phyloP scores from a whole-genome alignment of 2,113 vertebrate species.

The Elachura formosa region DNA sequence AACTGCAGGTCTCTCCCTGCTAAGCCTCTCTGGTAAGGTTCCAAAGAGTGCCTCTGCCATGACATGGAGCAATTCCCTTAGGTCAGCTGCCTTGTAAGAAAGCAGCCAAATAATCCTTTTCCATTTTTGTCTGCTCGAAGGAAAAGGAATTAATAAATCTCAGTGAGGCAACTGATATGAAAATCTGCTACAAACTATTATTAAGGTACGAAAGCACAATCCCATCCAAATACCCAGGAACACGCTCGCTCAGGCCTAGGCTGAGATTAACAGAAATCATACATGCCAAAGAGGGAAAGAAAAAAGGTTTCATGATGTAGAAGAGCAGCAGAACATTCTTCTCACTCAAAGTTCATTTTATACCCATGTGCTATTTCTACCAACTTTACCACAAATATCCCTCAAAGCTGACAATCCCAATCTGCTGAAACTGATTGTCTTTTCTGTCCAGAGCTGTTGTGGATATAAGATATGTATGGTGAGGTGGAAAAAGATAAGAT shows the following conservation, averaged over 20 bases:
- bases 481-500: neutral
- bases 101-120: neutral
- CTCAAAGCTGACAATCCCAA: neutral
- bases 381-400: neutral
- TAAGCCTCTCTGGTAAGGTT: neutral
- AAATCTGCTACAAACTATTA: neutral
- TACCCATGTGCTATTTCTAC: neutral
- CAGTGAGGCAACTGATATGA: neutral
- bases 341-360: neutral
- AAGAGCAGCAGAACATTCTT: neutral
- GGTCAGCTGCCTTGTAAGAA: neutral
- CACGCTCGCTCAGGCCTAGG: neutral
- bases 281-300: neutral
- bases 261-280: neutral
- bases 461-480: neutral
- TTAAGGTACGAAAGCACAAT: neutral
- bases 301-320: neutral
- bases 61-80: neutral
- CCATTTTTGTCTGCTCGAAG: neutral
- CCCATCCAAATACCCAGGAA: neutral
- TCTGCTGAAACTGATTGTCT: neutral
- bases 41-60: neutral
- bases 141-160: neutral
- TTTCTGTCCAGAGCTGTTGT: neutral
- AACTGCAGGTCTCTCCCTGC: neutral